These are phyloP conservation scores for Electrona antarctica DNA, from an alignment of 2,113 vertebrate species.

Conservation along the genomic window DNA sequence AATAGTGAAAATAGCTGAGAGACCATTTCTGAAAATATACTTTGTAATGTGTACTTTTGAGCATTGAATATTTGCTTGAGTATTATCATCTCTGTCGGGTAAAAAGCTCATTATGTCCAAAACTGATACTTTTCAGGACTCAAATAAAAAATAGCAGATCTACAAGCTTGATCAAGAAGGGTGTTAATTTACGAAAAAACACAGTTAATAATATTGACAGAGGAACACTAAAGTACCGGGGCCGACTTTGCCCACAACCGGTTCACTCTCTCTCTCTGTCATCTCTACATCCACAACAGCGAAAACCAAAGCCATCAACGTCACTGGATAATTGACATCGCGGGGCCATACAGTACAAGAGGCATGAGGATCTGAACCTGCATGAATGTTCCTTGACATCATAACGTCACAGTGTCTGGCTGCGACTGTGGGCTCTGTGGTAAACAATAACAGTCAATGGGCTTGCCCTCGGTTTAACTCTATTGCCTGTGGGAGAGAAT, in stretches of 20 bases:
- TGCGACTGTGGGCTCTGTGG: conserved; percentile 59
- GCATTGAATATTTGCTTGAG: no score
- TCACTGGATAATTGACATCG: not conserved
- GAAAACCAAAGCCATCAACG: not conserved
- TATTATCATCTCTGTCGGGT: no score
- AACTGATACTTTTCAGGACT: no score
- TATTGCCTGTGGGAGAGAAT: conserved; percentile 63
- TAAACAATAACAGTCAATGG: conserved; percentile 70
- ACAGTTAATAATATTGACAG: no score
- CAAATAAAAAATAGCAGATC: no score
- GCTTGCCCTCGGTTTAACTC: conserved; percentile 67
- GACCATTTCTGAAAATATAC: no score
- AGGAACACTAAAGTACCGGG: no score
- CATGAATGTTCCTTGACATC: conserved; percentile 57
- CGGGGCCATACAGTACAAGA: conserved; percentile 13
- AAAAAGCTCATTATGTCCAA: no score
- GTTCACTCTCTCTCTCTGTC: not conserved
- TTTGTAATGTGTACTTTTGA: no score
- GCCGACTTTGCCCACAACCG: not conserved
- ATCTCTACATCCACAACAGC: not conserved
- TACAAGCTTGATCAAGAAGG: no score
- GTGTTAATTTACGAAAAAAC: no score
- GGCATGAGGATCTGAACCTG: conserved; percentile 37
- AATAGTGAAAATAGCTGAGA: no score
- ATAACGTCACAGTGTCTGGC: conserved; percentile 62